Evolutionary conservation across 2,797 vertebrate genomes (phyloP).

Genomic region (Cirrhinus mrigala): DNA sequence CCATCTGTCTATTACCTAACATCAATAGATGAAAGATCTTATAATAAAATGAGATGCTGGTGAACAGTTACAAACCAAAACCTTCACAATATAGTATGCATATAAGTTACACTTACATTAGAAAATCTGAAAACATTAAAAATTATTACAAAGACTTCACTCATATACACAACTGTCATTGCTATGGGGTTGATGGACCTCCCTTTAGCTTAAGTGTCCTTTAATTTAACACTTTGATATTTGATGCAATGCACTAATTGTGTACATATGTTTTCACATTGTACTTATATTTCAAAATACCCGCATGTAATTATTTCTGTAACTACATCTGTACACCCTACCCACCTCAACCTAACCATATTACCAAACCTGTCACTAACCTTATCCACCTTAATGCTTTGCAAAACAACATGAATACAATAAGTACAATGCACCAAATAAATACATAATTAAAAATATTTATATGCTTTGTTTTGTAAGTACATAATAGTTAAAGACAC

Average conservation of each 20-base stretch:
- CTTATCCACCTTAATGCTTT: not conserved
- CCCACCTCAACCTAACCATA: not conserved
- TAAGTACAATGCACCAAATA: not conserved
- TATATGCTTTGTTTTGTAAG: not conserved
- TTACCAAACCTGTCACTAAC: not conserved
- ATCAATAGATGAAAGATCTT: not conserved
- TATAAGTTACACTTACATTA: not conserved
- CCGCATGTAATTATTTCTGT: not conserved
- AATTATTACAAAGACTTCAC: not conserved
- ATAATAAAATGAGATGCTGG: not conserved
- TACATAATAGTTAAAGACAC: not conserved
- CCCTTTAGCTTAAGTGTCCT: not conserved
- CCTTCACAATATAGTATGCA: not conserved
- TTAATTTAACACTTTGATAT: not conserved
- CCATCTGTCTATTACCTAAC: constrained; percentile 15
- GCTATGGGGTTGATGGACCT: not conserved
- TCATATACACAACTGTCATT: not conserved
- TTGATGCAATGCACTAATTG: not conserved
- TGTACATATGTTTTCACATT: not conserved
- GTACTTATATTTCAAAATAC: not conserved
- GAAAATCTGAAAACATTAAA: not conserved
- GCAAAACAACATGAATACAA: not conserved
- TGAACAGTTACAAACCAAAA: not conserved
- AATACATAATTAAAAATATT: not conserved
- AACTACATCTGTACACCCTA: not conserved